Evolutionary conservation across 2,888 invertebrate genomes (phyloP), one percentile per base, ranked within the genome.

Genomic region (Yponomeuta sedellus): DNA sequence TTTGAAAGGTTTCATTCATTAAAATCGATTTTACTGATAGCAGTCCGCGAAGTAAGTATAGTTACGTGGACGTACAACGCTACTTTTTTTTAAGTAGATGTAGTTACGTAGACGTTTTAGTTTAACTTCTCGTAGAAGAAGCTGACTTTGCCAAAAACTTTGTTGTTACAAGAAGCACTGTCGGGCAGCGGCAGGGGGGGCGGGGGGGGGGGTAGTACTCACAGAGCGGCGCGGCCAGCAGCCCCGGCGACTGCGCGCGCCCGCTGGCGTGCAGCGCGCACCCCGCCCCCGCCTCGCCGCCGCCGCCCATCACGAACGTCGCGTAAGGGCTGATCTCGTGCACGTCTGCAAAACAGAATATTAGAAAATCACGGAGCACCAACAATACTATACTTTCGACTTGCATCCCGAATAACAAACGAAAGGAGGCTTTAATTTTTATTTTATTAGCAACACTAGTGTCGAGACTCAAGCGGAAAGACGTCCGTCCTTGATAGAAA

Each of bases 291-390:
- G 68, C 73, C 64, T 70, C 74, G 66, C 93, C 34, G 34, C 34
- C 34, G 34, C 34, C 93, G 67, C 94, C 92, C 72, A 95, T 95
- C 77, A 94, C 95, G 86, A 95, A 95, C 71, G 95, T 95, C 61
- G 95, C 95, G 82, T 95, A 95, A 8, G 95, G 95, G 72, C 94
- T 94, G 75, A 95, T 95, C 83, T 95, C 95, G 79, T 94, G 94
- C 91, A 94, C 1, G 8, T 34, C 34, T 34, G 10, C 34, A 34
- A 34, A 2, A 34, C 34, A 34, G 6, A 34, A 92, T 76, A 72
- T 80, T 76, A 71, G 8, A 1, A 25, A 5, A 10, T 16, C 4
- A 16, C 16, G 5, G n/a, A 16, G 52, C 28, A n/a, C 12, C 2
- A 25, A 25, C 2, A 2, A 25, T 4, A 25, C 5, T 25, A 5